Base-by-base conservation (phyloP, 2,113 vertebrate species). In the Diadophis punctatus region DNA sequence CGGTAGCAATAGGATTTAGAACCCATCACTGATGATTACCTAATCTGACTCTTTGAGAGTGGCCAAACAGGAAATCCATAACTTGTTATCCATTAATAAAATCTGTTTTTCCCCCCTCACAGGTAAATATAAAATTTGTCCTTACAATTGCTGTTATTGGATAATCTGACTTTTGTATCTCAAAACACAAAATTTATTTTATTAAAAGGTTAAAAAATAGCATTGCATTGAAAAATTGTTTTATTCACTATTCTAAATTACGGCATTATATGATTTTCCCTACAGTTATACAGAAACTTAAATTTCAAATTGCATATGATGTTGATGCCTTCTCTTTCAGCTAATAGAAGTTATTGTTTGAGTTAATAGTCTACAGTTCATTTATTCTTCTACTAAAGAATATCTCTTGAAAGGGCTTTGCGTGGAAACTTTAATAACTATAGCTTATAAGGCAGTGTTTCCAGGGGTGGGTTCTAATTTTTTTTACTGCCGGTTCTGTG, bases 301-400 rank as follows among this genome's bases (percentile, higher is more conserved):
- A 60, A 87, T 92, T 95, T 93, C 87, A 93, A 92, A 90, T 92
- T 95, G 60, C 88, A 94, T 93, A 93, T 91, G 25, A 88, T 88
- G 23, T 86, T 90, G 55, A 87, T 95, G 90, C 90, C 93, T 96
- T 96, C 96, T 97, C 94, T 96, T 94, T 96, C 87, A 92, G 93
- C 94, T 95, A 96, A 95, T 96, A 94, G 96, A 97, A 93, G 91
- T 97, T 95, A 91, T 93, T 91, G 87, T 94, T 93, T 93, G 95
- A 91, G 95, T 96, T 98, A 98, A 97, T 95, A 97, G 94, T 93
- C 93, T 96, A 87, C 94, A 96, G 95, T 96, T 96, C 96, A 96
- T 96, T 96, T 96, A 97, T 96, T 96, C 94, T 95, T 91, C 95
- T 93, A 86, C 92, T 95, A 94, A 96, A 96, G 96, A 96, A 96